These are phyloP conservation scores for Eupsittula cactorum DNA, from an alignment of 2,113 vertebrate genomes.

Conservation along the genomic window DNA sequence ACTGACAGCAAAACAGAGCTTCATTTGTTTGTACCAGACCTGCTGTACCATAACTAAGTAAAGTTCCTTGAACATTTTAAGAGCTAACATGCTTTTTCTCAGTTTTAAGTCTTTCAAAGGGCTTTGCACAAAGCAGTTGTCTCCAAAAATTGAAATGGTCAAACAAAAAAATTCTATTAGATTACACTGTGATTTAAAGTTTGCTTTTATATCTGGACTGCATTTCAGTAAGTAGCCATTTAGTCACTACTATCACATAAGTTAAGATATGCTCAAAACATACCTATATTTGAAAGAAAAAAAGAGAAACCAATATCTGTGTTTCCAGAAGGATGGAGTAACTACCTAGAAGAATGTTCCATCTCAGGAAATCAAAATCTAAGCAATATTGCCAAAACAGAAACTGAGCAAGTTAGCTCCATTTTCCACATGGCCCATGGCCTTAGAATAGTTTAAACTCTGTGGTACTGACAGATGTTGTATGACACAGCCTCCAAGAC, in stretches of 20 bases:
- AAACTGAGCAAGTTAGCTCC: background rate
- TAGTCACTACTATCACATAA: background rate
- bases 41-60: background rate
- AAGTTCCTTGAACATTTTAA: background rate
- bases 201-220: background rate
- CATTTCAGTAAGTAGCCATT: background rate
- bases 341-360: background rate
- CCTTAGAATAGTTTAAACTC: background rate
- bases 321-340: background rate
- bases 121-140: background rate
- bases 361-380: background rate
- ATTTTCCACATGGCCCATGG: background rate
- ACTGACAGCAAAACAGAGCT: background rate
- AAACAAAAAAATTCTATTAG: background rate
- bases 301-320: background rate
- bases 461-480: background rate
- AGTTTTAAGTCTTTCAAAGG: background rate
- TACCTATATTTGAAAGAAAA: fast-evolving
- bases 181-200: background rate
- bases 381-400: background rate
- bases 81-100: background rate
- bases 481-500: background rate
- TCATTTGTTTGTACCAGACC: background rate
- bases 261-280: background rate
- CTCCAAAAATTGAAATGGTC: background rate